Percentiles rank a stretch among this genome's conserved stretches.
Evolutionary conservation across 2,113 vertebrate genomes (phyloP).

Genomic region (Phyllostomus discolor): DNA sequence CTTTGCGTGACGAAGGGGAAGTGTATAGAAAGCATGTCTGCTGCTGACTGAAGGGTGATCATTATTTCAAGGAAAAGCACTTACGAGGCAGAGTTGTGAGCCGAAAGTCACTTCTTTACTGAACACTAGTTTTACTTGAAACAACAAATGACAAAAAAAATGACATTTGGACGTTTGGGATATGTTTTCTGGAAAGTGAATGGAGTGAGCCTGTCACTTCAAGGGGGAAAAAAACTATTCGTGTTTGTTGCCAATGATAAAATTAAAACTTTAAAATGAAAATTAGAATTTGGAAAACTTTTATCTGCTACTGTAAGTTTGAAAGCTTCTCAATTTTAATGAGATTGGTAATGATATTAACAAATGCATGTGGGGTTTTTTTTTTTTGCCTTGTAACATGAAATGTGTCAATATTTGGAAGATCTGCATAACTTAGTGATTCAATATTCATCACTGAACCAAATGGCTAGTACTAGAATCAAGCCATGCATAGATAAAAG

Average conservation of each 20-base stretch:
- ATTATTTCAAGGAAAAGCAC: background rate
- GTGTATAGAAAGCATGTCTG: background rate
- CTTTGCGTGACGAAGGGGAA: background rate
- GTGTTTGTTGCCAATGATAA: background rate
- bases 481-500: background rate
- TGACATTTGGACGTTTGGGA: background rate
- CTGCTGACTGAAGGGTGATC: background rate
- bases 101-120: background rate
- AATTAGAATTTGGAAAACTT: slow-evolving; percentile 6
- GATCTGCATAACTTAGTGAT: background rate
- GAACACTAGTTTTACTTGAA: background rate
- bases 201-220: background rate
- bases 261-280: slow-evolving; percentile 25
- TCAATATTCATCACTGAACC: background rate
- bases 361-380: background rate
- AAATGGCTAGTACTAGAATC: background rate
- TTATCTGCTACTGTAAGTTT: background rate
- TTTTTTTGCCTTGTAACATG: background rate
- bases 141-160: background rate
- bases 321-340: background rate
- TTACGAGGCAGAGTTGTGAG: background rate
- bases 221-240: background rate
- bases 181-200: background rate
- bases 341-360: background rate
- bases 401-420: slow-evolving; percentile 21